These are phyloP conservation scores for Tyrannus savana DNA, from an alignment of 2,113 vertebrate species.

Conservation along the genomic window DNA sequence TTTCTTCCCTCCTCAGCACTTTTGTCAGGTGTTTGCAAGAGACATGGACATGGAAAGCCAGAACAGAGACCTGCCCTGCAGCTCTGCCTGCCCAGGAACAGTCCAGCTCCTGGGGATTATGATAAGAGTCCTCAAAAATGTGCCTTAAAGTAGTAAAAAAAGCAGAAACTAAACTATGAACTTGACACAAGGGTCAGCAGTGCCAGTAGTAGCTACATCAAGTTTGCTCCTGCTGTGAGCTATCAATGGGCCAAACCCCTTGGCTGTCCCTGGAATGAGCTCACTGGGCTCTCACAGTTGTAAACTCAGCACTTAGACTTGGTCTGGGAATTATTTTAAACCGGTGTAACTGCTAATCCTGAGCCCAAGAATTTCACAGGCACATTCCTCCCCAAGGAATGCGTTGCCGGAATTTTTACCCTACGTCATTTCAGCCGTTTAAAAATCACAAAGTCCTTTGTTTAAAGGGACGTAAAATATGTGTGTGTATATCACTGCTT, in stretches of 20 bases:
- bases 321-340: not conserved
- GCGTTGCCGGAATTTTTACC: not conserved
- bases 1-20: not conserved
- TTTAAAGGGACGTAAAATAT: not conserved
- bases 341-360: not conserved
- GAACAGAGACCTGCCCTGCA: not conserved
- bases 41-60: not conserved
- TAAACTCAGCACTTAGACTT: not conserved
- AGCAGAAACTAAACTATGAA: not conserved
- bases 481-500: not conserved
- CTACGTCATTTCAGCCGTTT: not conserved
- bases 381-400: not conserved
- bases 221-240: not conserved
- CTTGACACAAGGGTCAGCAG: not conserved
- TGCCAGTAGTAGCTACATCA: fast-evolving
- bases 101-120: not conserved
- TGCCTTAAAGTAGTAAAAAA: not conserved
- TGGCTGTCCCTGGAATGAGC: not conserved
- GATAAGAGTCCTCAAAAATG: not conserved
- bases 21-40: not conserved
- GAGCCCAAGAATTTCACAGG: not conserved
- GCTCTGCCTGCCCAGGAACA: not conserved
- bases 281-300: not conserved
- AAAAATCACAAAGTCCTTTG: not conserved
- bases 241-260: not conserved